Evolutionary conservation across 2,113 vertebrate genomes (phyloP).

Genomic region (Cavia aperea): DNA sequence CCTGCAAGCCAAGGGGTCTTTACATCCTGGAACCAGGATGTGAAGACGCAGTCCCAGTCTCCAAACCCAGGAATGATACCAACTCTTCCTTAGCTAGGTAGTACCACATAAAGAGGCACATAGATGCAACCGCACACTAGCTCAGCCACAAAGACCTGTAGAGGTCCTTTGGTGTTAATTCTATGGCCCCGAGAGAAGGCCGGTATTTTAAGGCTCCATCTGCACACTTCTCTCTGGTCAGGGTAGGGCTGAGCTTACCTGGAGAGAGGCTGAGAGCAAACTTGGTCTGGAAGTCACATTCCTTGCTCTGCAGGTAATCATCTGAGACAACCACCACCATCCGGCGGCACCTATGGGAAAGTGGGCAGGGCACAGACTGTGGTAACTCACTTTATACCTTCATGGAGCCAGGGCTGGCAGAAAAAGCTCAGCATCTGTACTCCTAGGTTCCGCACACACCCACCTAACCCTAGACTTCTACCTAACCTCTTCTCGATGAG

Average conservation of each 20-base stretch:
- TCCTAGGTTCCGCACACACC: background rate
- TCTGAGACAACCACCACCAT: constrained; percentile 97
- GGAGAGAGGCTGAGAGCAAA: constrained; percentile 96
- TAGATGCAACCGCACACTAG: background rate
- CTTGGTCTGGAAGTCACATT: constrained; percentile 98
- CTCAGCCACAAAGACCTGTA: background rate
- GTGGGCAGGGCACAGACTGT: background rate
- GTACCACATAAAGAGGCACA: background rate
- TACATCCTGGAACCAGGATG: background rate
- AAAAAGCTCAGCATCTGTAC: background rate
- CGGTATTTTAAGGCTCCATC: background rate
- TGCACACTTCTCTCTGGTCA: background rate
- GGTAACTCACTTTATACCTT: background rate
- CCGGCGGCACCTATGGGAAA: constrained; percentile 79
- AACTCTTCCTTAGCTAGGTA: background rate
- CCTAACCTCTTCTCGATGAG: constrained; percentile 92
- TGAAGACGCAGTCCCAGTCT: background rate
- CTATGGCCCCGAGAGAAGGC: background rate
- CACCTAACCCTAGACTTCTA: background rate
- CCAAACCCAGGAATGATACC: background rate
- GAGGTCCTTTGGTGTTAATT: background rate
- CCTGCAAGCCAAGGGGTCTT: constrained; percentile 73
- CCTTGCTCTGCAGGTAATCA: constrained; percentile 92
- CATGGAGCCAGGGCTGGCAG: background rate
- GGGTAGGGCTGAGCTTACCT: constrained; percentile 75